Evolutionary conservation across 1,140 invertebrate genomes (phyloP).

Genomic region (Zaprionus inermis): DNA sequence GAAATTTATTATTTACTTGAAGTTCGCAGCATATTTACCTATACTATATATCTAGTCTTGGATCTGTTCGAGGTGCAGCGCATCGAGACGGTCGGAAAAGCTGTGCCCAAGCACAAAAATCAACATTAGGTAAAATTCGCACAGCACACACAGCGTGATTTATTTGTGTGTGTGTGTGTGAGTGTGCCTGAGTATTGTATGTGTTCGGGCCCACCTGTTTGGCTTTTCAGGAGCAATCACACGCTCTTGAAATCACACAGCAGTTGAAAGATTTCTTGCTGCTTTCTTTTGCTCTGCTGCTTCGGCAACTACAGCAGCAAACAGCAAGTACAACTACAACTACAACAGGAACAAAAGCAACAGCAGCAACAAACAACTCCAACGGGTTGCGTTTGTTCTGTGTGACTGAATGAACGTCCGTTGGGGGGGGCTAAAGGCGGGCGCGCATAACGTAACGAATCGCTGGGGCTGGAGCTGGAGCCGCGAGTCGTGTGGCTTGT

Average conservation of each 20-base stretch:
- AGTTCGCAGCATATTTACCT: no score
- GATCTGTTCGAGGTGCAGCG: constrained; percentile 19
- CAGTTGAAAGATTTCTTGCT: constrained; percentile 66
- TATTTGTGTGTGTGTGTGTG: constrained; percentile 31
- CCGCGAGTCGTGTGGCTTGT: constrained; percentile 49
- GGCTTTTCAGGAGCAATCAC: constrained; percentile 73
- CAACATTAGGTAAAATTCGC: constrained; percentile 34
- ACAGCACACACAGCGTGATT: constrained; percentile 29
- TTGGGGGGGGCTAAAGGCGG: constrained; percentile 42
- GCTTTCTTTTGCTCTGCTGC: constrained; percentile 55
- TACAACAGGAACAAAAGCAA: constrained; percentile 8
- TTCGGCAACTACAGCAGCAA: constrained; percentile 25
- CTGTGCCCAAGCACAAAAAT: constrained; percentile 22
- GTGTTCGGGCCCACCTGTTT: constrained; percentile 59
- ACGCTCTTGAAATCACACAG: constrained; percentile 57
- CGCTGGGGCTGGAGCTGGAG: constrained; percentile 42
- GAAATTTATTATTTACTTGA: background rate
- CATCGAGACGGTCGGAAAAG: constrained; percentile 6
- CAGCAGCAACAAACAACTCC: constrained; percentile 47
- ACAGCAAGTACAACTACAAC: constrained; percentile 30
- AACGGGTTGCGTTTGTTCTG: constrained; percentile 69
- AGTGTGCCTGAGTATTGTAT: constrained; percentile 20
- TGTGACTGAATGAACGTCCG: constrained; percentile 60
- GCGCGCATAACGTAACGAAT: constrained; percentile 58
- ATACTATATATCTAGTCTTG: no score